Percentiles rank a stretch among this genome's conserved stretches.
phyloP scores from a whole-genome alignment of 2,797 vertebrate species.

The Acrossocheilus fasciatus region DNA sequence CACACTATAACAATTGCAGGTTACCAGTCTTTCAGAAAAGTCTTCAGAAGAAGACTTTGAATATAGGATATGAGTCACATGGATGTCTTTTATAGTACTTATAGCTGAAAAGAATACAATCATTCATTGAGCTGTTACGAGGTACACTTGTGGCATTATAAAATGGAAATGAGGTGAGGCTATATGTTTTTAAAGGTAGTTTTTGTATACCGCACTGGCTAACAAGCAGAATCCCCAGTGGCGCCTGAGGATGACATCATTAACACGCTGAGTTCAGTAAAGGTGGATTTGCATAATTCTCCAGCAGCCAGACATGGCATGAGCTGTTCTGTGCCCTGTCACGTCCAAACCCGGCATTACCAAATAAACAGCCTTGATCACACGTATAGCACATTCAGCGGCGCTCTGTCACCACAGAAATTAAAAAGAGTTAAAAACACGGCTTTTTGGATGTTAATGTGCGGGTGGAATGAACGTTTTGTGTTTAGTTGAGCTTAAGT shows the following conservation, averaged over 20 bases:
- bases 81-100: neutral
- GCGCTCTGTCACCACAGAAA: constrained; percentile 1
- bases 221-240: constrained; percentile 10
- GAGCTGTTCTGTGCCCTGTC: constrained; percentile 38
- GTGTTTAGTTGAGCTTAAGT: constrained; percentile 25
- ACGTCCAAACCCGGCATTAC: neutral
- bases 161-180: constrained; percentile 13
- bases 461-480: neutral
- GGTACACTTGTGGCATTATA: neutral
- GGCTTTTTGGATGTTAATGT: constrained; percentile 13
- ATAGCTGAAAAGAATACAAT: neutral
- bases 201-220: neutral
- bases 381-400: neutral
- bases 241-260: constrained; percentile 48
- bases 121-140: neutral
- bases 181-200: constrained; percentile 9
- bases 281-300: neutral
- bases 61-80: neutral
- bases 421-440: constrained; percentile 3
- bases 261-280: constrained; percentile 35
- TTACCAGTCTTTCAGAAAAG: neutral
- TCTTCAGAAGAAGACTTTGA: neutral
- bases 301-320: neutral
- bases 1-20: neutral
- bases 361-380: constrained; percentile 16